phyloP scores from a whole-genome alignment of 2,113 vertebrate genomes.

The Formicarius rufipectus region DNA sequence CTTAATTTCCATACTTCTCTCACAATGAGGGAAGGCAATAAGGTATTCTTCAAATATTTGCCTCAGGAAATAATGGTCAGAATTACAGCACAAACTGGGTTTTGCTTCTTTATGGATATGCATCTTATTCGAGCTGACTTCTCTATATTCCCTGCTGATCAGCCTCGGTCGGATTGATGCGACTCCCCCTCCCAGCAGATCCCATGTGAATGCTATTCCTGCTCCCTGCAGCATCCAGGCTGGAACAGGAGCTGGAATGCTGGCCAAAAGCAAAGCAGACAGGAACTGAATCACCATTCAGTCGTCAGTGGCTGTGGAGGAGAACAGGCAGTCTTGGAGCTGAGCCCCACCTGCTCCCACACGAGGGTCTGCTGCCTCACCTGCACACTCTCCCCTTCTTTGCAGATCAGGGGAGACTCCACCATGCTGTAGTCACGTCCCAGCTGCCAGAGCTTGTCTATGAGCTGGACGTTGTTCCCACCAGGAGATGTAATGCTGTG shows the following conservation, averaged over 20 bases:
- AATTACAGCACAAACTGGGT: neutral
- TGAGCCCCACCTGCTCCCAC: conserved; percentile 9
- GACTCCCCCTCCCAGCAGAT: neutral
- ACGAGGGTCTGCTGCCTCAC: conserved; percentile 66
- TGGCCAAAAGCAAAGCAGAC: neutral
- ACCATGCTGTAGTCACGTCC: conserved; percentile 95
- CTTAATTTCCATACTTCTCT: neutral
- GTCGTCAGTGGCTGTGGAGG: neutral
- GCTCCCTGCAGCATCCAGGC: neutral
- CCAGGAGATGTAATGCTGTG: conserved; percentile 85
- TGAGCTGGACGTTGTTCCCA: conserved; percentile 85
- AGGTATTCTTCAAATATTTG: neutral
- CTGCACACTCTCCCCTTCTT: conserved; percentile 96
- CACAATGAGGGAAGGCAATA: neutral
- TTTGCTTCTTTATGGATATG: neutral
- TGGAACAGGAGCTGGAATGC: neutral
- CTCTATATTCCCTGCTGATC: neutral
- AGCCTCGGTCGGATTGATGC: neutral
- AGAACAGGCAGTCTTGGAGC: neutral
- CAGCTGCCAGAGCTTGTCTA: conserved; percentile 88
- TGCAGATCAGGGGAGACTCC: conserved; percentile 88
- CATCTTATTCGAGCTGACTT: neutral
- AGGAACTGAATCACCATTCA: neutral
- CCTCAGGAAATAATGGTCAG: neutral
- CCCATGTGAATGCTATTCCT: neutral